Evolutionary conservation across 2,888 invertebrate genomes (phyloP), one percentile per base, ranked within the genome.

Genomic region (Endomychus coccineus): DNA sequence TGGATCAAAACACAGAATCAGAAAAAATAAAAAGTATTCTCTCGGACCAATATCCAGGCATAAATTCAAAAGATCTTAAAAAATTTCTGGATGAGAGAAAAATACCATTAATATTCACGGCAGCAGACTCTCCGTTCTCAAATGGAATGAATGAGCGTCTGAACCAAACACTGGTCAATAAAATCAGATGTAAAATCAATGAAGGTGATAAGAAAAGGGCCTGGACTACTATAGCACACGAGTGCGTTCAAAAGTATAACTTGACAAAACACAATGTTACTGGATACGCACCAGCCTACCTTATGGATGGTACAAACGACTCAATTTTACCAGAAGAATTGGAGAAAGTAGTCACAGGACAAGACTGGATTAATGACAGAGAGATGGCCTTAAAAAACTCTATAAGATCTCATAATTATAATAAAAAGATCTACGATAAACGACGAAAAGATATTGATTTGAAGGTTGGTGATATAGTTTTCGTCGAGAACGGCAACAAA

Each of bases 31-130:
- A 32, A 13, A 51, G 28, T 13, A 39, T 58, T n/a, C 34, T 59
- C 4, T 34, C 52, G 10, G 56, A 56, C 36, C 57, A 58, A 49
- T 56, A 56, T 34, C 48, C 52, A 6, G 54, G 54, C 21, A 50
- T 58, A 36, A 56, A 56, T 39, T 55, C 55, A 5, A 49, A 43
- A 27, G 51, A 55, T 41, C 52, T 58, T 17, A 57, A 56, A 42
- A 31, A 40, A 11, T 56, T 45, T 43, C 36, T 56, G 36, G 14
- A 49, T 16, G 16, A 43, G 24, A 43, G 51, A 27, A n/a, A 23
- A 15, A 36, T 39, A 27, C 12, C 12, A 36, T 16, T 45, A 7
- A 30, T 44, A 10, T 49, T 48, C 17, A 49, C 47, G 12, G 40
- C 43, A 17, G 43, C 44, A 11, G 33, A 49, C 39, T 15, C 34